Evolutionary conservation across 2,888 invertebrate species (phyloP), one percentile per base, ranked within the genome.

Genomic region (Anarsia innoxiella): DNA sequence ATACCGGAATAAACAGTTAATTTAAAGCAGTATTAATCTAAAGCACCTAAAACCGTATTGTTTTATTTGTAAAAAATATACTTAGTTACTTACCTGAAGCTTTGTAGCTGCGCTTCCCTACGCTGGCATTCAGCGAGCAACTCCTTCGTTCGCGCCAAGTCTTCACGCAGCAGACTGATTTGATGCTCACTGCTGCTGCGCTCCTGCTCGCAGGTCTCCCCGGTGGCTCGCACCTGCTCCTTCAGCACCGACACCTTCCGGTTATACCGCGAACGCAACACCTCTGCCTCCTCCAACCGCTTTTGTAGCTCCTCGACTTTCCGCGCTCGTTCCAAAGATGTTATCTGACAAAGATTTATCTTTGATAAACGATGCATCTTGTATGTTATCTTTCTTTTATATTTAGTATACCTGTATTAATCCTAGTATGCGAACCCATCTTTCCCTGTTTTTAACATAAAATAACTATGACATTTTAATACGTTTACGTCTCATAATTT

Each of bases 271-370:
- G 90, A 90, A 35, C 94, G 88, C 16, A 94, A 76, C 50, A 92
- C 86, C 60, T 95, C 95, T 27, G 93, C 89, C 62, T 95, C 95
- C 28, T 93, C 91, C 14, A 94, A 71, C 46, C 92, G 90, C 63
- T 92, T 91, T 49, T 94, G 93, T 2, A 95, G 77, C 43, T 95
- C 94, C 60, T 95, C 94, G 36, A 94, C 88, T 75, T 93, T 94
- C 14, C 94, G 87, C 1, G 93, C 93, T 16, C 93, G 87, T 66
- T 95, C 95, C 52, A 95, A 63, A 1, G 94, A 91, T 11, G 93
- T 91, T 55, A 94, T 93, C 94, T 94, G 66, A 94, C n/a, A n/a
- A n/a, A n/a, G 3, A 19, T 19, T 25, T 25, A n/a, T 3, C 25
- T 25, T n/a, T n/a, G n/a, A n/a, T n/a, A n/a, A n/a, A n/a, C n/a